Conservation (phyloP, 2,113 vertebrate genomes). For the Ceyx margarethae region DNA sequence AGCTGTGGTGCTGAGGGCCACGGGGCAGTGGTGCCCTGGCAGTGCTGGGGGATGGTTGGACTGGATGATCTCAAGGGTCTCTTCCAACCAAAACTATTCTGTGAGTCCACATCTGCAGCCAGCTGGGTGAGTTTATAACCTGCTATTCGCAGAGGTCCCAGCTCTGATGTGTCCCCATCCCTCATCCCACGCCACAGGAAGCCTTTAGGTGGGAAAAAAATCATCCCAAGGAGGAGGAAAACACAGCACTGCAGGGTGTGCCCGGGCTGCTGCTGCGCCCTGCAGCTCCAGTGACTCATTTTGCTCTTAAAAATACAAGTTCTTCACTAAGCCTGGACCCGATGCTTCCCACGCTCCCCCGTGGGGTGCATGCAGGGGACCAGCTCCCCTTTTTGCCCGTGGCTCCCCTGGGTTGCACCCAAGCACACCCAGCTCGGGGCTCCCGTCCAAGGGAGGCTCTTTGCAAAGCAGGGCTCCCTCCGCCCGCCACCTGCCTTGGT, state of each 20-base stretch:
- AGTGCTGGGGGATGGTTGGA: background rate
- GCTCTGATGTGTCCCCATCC: background rate
- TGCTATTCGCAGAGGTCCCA: background rate
- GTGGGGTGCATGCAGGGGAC: background rate
- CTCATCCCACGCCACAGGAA: background rate
- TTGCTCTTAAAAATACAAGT: background rate
- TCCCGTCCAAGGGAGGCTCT: background rate
- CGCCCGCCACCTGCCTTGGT: accelerated
- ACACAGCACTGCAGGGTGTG: background rate
- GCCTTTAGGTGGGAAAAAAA: background rate
- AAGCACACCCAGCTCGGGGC: background rate
- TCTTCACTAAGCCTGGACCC: background rate
- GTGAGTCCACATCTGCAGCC: background rate
- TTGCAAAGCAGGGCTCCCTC: background rate
- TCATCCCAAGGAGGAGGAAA: background rate
- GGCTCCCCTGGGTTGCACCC: background rate
- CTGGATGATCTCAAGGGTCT: background rate
- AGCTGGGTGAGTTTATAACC: background rate
- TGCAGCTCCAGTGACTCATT: background rate
- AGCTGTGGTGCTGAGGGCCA: background rate
- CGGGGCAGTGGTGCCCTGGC: background rate
- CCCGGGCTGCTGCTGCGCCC: background rate
- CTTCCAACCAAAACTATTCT: background rate
- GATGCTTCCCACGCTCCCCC: background rate
- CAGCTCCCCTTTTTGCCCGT: accelerated